Evolutionary conservation across 2,888 invertebrate species (phyloP).

Genomic region (Hyles lineata): DNA sequence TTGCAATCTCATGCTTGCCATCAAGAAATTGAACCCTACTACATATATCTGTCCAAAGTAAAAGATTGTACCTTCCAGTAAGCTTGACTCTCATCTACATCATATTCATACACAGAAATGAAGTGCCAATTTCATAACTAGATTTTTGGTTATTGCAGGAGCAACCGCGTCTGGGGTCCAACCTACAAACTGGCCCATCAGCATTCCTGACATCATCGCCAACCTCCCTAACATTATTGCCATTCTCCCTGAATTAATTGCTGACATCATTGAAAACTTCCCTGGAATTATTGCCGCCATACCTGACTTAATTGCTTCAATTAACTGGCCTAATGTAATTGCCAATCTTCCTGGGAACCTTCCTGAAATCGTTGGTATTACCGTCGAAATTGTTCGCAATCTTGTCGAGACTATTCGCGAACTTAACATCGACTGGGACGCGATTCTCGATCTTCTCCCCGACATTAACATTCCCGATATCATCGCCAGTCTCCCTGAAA

Average conservation of each 20-base stretch:
- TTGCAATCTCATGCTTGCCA: too few species aligned
- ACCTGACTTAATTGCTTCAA: neutral
- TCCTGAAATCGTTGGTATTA: neutral
- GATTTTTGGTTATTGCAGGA: neutral
- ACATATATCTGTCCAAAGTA: too few species aligned
- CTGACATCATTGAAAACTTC: neutral
- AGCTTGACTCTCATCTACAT: too few species aligned
- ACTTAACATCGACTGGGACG: constrained; percentile 2
- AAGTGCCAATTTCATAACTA: too few species aligned
- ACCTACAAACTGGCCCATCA: neutral
- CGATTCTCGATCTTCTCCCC: neutral
- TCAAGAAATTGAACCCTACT: too few species aligned
- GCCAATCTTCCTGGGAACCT: neutral
- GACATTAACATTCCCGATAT: constrained; percentile 5
- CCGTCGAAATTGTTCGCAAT: neutral
- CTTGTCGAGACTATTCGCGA: neutral
- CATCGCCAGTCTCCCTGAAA: neutral
- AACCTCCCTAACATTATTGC: constrained; percentile 2
- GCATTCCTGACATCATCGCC: neutral
- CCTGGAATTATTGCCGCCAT: neutral
- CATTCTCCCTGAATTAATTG: neutral
- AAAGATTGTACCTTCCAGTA: too few species aligned
- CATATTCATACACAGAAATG: too few species aligned
- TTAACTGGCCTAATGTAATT: neutral
- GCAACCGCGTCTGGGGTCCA: neutral